phyloP scores from a whole-genome alignment of 92 coral and sea anemone genomes.

The Epizoanthus scotinus region DNA sequence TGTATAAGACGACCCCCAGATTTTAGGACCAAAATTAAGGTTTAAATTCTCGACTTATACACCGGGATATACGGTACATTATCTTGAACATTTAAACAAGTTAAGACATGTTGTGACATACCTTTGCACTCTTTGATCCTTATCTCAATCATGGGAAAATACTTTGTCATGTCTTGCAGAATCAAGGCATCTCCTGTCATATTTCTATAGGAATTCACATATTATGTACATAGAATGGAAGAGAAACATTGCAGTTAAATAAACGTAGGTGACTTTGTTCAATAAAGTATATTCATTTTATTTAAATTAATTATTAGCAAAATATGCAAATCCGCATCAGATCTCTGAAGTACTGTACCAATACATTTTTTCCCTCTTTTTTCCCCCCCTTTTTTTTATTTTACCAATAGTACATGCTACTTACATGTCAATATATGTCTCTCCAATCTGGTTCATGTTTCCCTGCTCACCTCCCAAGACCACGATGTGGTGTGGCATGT shows the following conservation, averaged over 20 bases:
- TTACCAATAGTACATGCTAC: constrained; percentile 34
- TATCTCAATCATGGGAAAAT: constrained; percentile 78
- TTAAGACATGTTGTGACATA: background rate
- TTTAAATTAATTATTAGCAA: no score
- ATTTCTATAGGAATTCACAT: constrained; percentile 27
- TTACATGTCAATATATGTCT: constrained; percentile 81
- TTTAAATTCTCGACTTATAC: no score
- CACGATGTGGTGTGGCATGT: constrained; percentile 87
- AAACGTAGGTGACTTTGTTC: background rate
- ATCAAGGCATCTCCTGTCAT: constrained; percentile 88
- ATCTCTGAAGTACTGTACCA: no score
- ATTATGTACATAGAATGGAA: background rate
- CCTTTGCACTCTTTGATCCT: constrained; percentile 96
- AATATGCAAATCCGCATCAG: no score
- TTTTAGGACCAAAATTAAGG: no score
- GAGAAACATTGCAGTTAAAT: background rate
- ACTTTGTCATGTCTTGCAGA: constrained; percentile 81
- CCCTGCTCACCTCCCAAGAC: constrained; percentile 92
- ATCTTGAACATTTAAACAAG: no score
- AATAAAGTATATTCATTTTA: no score
- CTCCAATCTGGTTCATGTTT: constrained; percentile 70
- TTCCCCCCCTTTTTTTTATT: no score
- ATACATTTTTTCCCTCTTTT: no score
- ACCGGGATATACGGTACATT: no score
- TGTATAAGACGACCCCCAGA: no score